Conservation (phyloP, 2,888 invertebrate genomes). For the Heliconius charithonia region DNA sequence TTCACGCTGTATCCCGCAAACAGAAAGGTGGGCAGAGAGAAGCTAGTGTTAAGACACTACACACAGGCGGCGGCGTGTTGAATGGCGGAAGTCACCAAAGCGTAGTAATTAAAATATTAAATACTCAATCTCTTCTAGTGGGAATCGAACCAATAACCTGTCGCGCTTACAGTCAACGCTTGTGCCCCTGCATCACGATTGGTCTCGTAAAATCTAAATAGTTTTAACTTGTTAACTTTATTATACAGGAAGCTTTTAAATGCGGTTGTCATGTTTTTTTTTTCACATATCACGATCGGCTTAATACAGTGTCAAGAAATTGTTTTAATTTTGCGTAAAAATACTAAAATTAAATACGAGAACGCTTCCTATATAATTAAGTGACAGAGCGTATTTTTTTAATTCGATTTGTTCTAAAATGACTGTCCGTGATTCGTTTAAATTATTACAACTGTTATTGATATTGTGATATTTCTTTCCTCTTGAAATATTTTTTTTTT, state of each 20-base stretch:
- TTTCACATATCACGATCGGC: slow-evolving; percentile 26
- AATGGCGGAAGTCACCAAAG: no score
- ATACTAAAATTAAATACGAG: slow-evolving; percentile 32
- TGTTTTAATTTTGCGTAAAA: slow-evolving; percentile 39
- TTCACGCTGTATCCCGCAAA: no score
- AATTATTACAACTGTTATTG: slow-evolving; percentile 18
- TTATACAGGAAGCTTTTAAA: slow-evolving; percentile 48
- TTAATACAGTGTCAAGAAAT: slow-evolving; percentile 34
- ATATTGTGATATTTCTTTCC: slow-evolving; percentile 12
- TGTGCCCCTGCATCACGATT: no score
- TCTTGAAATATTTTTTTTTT: background rate
- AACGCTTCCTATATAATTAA: slow-evolving; percentile 43
- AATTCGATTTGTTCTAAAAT: slow-evolving; percentile 30
- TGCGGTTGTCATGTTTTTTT: slow-evolving; percentile 35
- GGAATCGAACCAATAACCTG: no score
- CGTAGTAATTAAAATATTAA: no score
- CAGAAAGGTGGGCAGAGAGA: background rate
- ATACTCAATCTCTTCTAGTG: no score
- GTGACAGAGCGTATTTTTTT: slow-evolving; percentile 23
- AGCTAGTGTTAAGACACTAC: no score
- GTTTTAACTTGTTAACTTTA: slow-evolving; percentile 45
- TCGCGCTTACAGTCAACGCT: no score
- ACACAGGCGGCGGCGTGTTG: no score
- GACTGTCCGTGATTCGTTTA: slow-evolving; percentile 12
- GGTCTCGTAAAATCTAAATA: background rate